phyloP scores from a whole-genome alignment of 2,113 vertebrate genomes.

The Myrmecophaga tridactyla region DNA sequence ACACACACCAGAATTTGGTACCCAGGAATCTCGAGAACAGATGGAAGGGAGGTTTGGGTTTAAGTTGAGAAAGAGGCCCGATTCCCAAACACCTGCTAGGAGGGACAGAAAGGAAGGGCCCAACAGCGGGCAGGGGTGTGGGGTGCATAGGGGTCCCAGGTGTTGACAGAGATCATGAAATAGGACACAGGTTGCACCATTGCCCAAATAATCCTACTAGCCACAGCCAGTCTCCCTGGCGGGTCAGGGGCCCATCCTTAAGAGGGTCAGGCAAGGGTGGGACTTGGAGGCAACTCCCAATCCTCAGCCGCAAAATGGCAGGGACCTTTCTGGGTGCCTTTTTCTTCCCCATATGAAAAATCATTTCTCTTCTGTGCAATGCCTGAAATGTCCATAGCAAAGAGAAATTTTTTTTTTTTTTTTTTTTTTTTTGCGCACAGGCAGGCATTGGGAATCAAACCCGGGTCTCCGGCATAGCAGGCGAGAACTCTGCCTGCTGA shows the following conservation, averaged over 20 bases:
- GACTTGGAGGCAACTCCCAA: neutral
- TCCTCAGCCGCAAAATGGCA: neutral
- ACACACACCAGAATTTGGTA: too few relatives aligned
- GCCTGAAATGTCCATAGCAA: neutral
- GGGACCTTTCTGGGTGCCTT: neutral
- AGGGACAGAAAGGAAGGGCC: neutral
- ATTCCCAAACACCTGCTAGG: neutral
- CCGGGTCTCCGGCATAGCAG: too few relatives aligned
- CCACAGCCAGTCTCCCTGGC: neutral
- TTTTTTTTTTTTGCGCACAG: too few relatives aligned
- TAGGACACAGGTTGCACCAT: neutral
- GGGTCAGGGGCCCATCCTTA: neutral
- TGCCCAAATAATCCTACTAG: neutral
- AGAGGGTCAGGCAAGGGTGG: neutral
- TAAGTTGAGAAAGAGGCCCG: neutral
- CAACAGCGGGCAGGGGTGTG: neutral
- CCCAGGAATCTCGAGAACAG: neutral
- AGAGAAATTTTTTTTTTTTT: neutral
- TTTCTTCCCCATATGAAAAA: neutral
- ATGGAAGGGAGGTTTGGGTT: neutral
- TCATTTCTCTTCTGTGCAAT: neutral
- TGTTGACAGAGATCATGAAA: neutral
- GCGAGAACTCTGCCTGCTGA: too few relatives aligned
- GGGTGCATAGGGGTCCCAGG: neutral
- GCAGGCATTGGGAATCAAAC: too few relatives aligned